Base-by-base conservation (phyloP, 1,140 invertebrate species). In the Adelges cooleyi region DNA sequence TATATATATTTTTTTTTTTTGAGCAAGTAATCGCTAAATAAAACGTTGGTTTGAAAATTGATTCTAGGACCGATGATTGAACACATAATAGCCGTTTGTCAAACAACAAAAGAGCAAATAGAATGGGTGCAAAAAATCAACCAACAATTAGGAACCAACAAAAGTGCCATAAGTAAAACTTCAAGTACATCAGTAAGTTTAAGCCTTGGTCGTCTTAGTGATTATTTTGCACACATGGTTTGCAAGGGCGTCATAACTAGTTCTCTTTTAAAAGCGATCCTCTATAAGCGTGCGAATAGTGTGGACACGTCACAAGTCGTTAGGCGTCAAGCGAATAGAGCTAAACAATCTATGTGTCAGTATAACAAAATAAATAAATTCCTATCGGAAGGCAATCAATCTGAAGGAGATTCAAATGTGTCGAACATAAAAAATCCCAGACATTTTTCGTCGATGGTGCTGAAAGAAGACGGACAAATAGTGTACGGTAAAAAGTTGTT, bases 11-110 rank as follows among this genome's bases (percentile, higher is more conserved):
- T n/a, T 33, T 33, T 33, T 33, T 33, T 33, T 33, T 33, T 33
- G 29, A 33, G n/a, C n/a, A n/a, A n/a, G n/a, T n/a, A n/a, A n/a
- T n/a, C n/a, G n/a, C n/a, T n/a, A n/a, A n/a, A n/a, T n/a, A n/a
- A n/a, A n/a, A n/a, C n/a, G n/a, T n/a, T n/a, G n/a, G n/a, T n/a
- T n/a, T n/a, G n/a, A n/a, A n/a, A n/a, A n/a, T n/a, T n/a, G n/a
- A n/a, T n/a, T n/a, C n/a, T 80, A 84, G 90, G 91, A 54, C 85
- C 88, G 17, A 85, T 93, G 80, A 93, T 95, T 69, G 92, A 95
- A 69, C 86, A 83, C 67, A 90, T 95, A 69, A 78, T 88, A 6
- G 91, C 92, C 3, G 79, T 90, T 8, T 96, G 92, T 73, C 84
- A 87, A 71, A 89, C 86, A 2, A 84, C 81, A 70, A 85, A 87